Evolutionary conservation across 2,797 vertebrate species (phyloP).

Genomic region (Syndactyla subalaris): DNA sequence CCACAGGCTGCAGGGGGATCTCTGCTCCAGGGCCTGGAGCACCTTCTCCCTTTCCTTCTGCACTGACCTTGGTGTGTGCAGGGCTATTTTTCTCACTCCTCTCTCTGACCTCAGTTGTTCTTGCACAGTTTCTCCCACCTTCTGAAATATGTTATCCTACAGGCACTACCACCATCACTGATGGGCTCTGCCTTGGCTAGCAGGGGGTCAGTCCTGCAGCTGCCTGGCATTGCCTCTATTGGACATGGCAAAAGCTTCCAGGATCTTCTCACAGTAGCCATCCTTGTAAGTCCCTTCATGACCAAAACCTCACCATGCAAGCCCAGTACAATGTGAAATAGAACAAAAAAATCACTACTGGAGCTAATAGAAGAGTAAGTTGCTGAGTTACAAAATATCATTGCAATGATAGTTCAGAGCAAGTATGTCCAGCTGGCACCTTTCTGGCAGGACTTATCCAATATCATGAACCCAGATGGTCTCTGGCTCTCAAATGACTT

Average conservation of each 20-base stretch:
- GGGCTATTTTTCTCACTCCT: neutral
- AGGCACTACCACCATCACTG: neutral
- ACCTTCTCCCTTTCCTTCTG: neutral
- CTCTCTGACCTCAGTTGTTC: neutral
- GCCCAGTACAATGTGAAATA: neutral
- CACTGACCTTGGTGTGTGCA: neutral
- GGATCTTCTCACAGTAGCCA: neutral
- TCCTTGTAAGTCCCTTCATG: neutral
- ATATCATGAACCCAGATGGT: neutral
- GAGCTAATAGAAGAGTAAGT: neutral
- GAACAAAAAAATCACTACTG: neutral
- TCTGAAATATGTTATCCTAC: neutral
- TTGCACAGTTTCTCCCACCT: rapidly evolving
- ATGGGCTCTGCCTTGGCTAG: neutral
- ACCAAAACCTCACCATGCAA: rapidly evolving
- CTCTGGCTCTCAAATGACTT: neutral
- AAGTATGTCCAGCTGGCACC: neutral
- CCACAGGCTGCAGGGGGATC: neutral
- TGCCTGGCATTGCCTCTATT: neutral
- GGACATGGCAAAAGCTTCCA: neutral
- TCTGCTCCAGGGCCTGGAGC: neutral
- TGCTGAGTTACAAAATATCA: neutral
- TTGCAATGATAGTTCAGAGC: neutral
- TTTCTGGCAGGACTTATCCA: neutral
- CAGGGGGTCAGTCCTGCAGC: neutral